phyloP scores from a whole-genome alignment of 2,888 invertebrate genomes.

The Brachypalpus laphriformis region DNA sequence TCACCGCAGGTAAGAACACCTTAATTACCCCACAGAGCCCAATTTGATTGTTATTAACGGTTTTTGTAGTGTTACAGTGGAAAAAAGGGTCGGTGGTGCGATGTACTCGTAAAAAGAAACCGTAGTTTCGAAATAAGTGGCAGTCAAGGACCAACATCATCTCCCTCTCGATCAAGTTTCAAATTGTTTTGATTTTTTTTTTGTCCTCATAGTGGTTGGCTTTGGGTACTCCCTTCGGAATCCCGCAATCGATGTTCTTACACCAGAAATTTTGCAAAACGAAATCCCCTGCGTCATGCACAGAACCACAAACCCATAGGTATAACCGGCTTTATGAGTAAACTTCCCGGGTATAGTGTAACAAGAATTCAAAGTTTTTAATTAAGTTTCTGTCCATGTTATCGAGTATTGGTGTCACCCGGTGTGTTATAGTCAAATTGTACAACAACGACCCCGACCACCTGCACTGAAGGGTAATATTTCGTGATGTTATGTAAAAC shows the following conservation, averaged over 20 bases:
- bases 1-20: slow-evolving; percentile 7
- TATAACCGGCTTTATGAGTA: slow-evolving; percentile 36
- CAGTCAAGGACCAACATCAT: not conserved
- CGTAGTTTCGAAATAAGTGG: not conserved
- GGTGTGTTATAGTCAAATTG: slow-evolving; percentile 50
- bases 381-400: slow-evolving; percentile 78
- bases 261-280: not conserved
- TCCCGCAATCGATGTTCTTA: slow-evolving; percentile 24
- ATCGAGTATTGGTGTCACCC: slow-evolving; percentile 51
- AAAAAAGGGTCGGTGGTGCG: slow-evolving; percentile 7
- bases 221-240: not conserved
- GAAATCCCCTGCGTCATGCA: not conserved
- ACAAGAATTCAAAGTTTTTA: slow-evolving; percentile 77
- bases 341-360: slow-evolving; percentile 64
- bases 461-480: slow-evolving; percentile 27
- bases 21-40: slow-evolving; percentile 41
- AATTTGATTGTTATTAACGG: slow-evolving; percentile 54
- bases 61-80: not conserved
- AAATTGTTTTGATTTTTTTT: not conserved
- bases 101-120: slow-evolving; percentile 29
- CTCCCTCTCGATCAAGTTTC: not conserved
- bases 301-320: not conserved
- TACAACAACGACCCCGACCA: slow-evolving; percentile 19
- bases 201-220: not conserved
- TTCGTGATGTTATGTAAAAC: slow-evolving; percentile 52